Evolutionary conservation across 2,113 vertebrate species (phyloP), one percentile per base, ranked within the genome.

Genomic region (Takifugu bimaculatus): DNA sequence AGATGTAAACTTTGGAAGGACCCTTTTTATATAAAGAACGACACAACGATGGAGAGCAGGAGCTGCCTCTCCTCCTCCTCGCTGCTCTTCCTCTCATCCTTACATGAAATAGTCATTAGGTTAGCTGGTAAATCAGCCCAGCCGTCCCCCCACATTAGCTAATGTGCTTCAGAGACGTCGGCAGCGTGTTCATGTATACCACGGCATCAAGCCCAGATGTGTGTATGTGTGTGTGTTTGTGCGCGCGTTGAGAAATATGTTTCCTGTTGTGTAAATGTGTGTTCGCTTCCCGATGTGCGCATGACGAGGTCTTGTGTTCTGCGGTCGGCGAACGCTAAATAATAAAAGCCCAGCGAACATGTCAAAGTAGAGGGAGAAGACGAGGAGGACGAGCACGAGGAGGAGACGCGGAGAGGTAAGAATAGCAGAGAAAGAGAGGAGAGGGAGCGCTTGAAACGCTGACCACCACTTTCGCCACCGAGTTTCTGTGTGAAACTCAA

Each of bases 61-160:
- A 39, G 44, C 13, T 45, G 13, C 44, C 63, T 70, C 61, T 69
- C 20, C 48, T 74, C 68, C 32, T 74, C 55, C 56, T 57, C 66
- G 14, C 70, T 78, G 67, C 63, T 75, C 47, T 25, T 67, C 44
- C 68, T 77, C 70, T 65, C 60, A 52, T 82, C 72, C 77, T 61
- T 60, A 86, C 82, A 88, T 87, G 74, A 87, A 88, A 88, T 84
- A 86, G 80, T 87, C 75, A 88, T 88, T 88, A 86, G 80, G 58
- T 74, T 72, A 75, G 59, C 69, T 50, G 72, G 79, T 85, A 84
- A 87, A 82, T 81, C 79, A 70, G 79, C 70, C 59, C 60, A 66
- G 67, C 75, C 2, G 85, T 87, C 87, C 70, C 63, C 72, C 68
- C 72, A 58, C 79, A 81, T 88, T 82, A 86, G 82, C 84, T 87